Conservation (phyloP, 2,888 invertebrate species). For the Exocentrus adspersus region DNA sequence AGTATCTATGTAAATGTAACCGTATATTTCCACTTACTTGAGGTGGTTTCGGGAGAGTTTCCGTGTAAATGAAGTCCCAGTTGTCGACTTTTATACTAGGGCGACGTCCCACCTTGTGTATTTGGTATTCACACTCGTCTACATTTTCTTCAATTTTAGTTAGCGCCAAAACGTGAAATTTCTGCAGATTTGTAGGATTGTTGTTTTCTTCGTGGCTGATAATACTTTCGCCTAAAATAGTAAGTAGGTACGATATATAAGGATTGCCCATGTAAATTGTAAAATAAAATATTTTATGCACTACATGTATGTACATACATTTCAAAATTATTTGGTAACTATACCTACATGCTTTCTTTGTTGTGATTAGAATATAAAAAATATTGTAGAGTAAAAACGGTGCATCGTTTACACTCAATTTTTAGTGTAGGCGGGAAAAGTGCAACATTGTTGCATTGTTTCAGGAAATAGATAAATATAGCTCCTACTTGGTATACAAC, state of each 20-base stretch:
- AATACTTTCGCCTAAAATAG: conserved; percentile 16
- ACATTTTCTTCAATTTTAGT: conserved; percentile 55
- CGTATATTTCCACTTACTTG: conserved; percentile 31
- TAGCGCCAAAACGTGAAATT: conserved; percentile 59
- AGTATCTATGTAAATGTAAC: background rate
- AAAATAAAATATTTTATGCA: no score
- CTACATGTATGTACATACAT: no score
- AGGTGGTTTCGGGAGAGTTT: conserved; percentile 40
- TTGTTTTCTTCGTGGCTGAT: conserved; percentile 17
- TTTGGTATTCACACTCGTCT: conserved; percentile 31
- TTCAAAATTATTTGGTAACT: no score
- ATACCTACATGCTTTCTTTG: no score
- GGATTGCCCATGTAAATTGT: no score
- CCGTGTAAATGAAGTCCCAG: conserved; percentile 61
- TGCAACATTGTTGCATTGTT: no score
- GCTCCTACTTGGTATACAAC: no score
- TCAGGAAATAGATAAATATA: no score
- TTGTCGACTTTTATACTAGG: conserved; percentile 59
- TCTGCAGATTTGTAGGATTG: conserved; percentile 43
- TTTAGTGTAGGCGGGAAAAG: no score
- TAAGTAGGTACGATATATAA: background rate
- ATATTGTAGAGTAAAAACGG: no score
- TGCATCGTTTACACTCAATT: no score
- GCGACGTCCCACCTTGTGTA: conserved; percentile 48
- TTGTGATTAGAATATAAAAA: no score